Conservation (phyloP, 2,888 invertebrate species). For the Catocala sponsa region DNA sequence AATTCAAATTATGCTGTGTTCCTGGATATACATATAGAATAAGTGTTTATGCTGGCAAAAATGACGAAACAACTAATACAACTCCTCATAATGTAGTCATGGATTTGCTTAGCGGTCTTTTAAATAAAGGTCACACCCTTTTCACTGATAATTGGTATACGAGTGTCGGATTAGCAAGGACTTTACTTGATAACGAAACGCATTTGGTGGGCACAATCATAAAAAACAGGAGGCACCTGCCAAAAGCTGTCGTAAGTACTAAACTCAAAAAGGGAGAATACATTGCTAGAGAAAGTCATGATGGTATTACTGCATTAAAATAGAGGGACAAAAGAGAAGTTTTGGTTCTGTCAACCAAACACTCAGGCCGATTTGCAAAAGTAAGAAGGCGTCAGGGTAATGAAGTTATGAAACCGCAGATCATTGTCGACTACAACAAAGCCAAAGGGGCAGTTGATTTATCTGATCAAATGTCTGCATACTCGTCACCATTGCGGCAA, state of each 20-base stretch:
- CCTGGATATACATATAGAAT: constrained; percentile 33
- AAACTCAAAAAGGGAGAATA: constrained; percentile 9
- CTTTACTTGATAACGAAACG: constrained; percentile 1
- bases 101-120: constrained; percentile 21
- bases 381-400: constrained; percentile 12
- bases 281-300: constrained; percentile 4
- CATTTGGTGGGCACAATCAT: constrained; percentile 7
- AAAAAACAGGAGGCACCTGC: constrained; percentile 6
- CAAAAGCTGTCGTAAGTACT: constrained; percentile 1
- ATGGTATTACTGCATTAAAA: constrained; percentile 12
- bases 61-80: constrained; percentile 33
- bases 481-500: constrained; percentile 40
- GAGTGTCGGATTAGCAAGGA: constrained; percentile 7
- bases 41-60: constrained; percentile 40
- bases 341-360: constrained; percentile 17
- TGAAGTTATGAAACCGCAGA: constrained; percentile 19
- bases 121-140: constrained; percentile 10
- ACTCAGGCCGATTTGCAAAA: constrained; percentile 15
- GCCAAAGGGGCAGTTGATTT: constrained; percentile 38
- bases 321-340: constrained; percentile 17
- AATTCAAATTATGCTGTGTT: constrained; percentile 28
- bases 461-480: constrained; percentile 44
- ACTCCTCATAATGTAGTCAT: constrained; percentile 35
- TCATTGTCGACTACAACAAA: constrained; percentile 42
- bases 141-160: constrained; percentile 14